These are phyloP conservation scores for Lipotes vexillifer DNA, from an alignment of 2,113 vertebrate species.

Conservation along the genomic window DNA sequence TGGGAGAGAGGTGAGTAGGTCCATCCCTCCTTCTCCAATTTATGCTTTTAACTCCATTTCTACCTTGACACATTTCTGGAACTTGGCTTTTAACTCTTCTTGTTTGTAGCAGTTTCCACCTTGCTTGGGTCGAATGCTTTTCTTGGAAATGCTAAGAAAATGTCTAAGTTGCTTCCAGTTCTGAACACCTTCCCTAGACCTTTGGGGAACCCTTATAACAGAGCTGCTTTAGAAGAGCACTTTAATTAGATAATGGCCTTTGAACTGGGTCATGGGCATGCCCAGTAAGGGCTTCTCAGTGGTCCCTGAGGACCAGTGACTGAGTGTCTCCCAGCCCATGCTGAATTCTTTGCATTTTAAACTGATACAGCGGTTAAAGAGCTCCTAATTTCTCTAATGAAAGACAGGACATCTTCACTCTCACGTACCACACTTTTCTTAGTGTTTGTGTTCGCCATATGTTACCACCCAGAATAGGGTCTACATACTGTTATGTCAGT, in stretches of 20 bases:
- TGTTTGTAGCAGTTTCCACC: not conserved
- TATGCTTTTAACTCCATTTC: constrained; percentile 32
- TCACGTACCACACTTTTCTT: not conserved
- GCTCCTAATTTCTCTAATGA: not conserved
- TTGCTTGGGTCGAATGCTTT: not conserved
- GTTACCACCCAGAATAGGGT: not conserved
- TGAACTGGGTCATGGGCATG: not conserved
- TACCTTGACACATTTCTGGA: constrained; percentile 19
- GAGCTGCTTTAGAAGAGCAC: constrained; percentile 30
- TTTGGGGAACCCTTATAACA: not conserved
- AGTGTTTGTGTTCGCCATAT: not conserved
- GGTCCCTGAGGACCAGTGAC: not conserved
- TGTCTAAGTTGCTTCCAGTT: not conserved
- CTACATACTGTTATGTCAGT: not conserved
- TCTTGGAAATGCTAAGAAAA: constrained; percentile 20
- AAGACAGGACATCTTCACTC: not conserved
- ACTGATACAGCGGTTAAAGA: not conserved
- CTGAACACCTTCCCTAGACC: not conserved
- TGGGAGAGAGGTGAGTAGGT: not conserved
- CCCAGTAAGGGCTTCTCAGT: not conserved
- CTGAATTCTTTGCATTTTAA: constrained; percentile 32
- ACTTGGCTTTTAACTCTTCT: constrained; percentile 24
- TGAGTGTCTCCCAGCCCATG: not conserved
- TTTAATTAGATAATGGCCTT: constrained; percentile 28
- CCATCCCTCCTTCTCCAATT: not conserved